Evolutionary conservation across 2,113 vertebrate species (phyloP).

Genomic region (Arizona elegans): DNA sequence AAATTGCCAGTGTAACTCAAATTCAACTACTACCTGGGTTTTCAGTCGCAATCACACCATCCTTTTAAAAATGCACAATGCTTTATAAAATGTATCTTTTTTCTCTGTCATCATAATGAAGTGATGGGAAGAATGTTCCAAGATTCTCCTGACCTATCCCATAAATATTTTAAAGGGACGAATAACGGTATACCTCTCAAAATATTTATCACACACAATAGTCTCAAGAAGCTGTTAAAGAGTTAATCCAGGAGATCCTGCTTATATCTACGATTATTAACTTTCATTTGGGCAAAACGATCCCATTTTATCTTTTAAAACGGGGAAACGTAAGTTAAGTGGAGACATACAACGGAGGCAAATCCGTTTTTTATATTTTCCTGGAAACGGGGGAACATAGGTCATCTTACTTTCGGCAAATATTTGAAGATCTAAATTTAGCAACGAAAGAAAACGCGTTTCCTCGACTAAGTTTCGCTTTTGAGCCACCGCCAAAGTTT

Average conservation of each 20-base stretch:
- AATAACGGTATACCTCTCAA: background rate
- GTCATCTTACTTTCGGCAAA: background rate
- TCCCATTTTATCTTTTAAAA: background rate
- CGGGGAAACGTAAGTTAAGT: background rate
- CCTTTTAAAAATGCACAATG: background rate
- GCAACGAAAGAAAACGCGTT: background rate
- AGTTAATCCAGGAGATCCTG: background rate
- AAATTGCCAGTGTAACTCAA: background rate
- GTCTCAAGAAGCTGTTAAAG: background rate
- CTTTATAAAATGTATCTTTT: background rate
- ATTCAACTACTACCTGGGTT: background rate
- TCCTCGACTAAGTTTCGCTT: background rate
- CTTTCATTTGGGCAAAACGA: background rate
- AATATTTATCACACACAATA: background rate
- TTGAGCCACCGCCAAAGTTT: background rate
- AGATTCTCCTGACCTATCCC: background rate
- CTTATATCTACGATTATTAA: background rate
- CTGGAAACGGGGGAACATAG: background rate
- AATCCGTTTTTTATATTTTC: background rate
- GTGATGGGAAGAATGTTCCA: background rate
- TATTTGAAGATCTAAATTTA: background rate
- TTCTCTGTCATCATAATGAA: background rate
- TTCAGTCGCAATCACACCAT: background rate
- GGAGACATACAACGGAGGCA: background rate
- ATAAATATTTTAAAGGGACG: background rate